Conservation (phyloP, 1,140 invertebrate genomes). For the Vanessa tameamea region DNA sequence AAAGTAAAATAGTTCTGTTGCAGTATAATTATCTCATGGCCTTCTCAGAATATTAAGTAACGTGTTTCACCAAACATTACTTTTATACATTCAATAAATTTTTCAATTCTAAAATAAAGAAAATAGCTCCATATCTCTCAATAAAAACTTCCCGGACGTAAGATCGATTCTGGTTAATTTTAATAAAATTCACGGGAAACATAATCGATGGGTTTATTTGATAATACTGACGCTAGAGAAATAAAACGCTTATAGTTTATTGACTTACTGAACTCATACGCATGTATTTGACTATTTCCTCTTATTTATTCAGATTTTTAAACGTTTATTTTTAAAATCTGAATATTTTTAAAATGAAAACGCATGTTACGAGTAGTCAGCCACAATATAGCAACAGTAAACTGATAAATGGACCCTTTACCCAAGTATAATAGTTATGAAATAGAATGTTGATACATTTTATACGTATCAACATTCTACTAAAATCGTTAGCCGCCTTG, state of each 20-base stretch:
- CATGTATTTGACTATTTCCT: background rate
- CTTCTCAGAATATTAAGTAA: too few relatives aligned
- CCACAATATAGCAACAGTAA: too few relatives aligned
- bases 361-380: too few relatives aligned
- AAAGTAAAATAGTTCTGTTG: too few relatives aligned
- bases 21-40: too few relatives aligned
- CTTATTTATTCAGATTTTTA: background rate
- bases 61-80: too few relatives aligned
- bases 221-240: background rate
- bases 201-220: background rate
- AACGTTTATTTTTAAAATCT: background rate
- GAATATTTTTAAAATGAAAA: too few relatives aligned
- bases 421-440: too few relatives aligned
- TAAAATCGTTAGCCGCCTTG: too few relatives aligned
- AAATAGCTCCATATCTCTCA: background rate
- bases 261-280: background rate
- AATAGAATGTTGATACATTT: too few relatives aligned
- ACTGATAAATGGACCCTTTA: too few relatives aligned
- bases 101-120: background rate
- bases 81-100: background rate
- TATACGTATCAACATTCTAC: too few relatives aligned
- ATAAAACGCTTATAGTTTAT: constrained; percentile 3
- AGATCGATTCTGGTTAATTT: background rate
- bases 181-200: background rate
- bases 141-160: background rate